These are phyloP conservation scores for Progne subis DNA, from an alignment of 2,113 vertebrate species.

Conservation along the genomic window DNA sequence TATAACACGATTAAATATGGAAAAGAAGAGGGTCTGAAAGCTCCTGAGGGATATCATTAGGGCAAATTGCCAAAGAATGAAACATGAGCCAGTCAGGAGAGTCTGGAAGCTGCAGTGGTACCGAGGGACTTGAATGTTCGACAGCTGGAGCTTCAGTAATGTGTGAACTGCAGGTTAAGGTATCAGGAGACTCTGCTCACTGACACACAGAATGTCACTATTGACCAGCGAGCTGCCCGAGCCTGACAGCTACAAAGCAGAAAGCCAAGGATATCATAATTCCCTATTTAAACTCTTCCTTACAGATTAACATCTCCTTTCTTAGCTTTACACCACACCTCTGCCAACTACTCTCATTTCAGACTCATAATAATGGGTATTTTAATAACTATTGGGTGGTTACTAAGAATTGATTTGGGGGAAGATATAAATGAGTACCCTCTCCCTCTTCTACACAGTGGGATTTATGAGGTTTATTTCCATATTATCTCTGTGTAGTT, in stretches of 20 bases:
- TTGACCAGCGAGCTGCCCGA: conserved; percentile 85
- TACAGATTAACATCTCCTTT: conserved; percentile 61
- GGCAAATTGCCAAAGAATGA: conserved; percentile 99
- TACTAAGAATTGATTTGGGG: conserved; percentile 31
- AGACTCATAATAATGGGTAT: conserved; percentile 23
- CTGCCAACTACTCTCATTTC: conserved; percentile 18
- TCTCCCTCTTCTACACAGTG: not conserved
- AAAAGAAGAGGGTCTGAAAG: conserved; percentile 90
- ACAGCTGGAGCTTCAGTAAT: conserved; percentile 85
- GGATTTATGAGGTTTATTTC: conserved; percentile 44
- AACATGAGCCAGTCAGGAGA: conserved; percentile 97
- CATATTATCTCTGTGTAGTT: not conserved
- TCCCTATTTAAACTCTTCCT: conserved; percentile 60
- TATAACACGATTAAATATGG: conserved; percentile 94
- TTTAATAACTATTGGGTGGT: conserved; percentile 46
- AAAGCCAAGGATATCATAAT: conserved; percentile 76
- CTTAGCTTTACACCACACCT: conserved; percentile 41
- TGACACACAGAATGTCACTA: conserved; percentile 93
- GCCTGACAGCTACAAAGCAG: conserved; percentile 74
- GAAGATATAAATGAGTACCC: conserved; percentile 16
- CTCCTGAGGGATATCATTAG: conserved; percentile 98
- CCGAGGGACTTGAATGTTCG: conserved; percentile 84
- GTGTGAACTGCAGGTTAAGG: conserved; percentile 86
- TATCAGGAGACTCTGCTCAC: conserved; percentile 86
- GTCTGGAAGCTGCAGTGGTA: conserved; percentile 86